A percentile compares a stretch with the other conserved stretches of the same genome.
Conservation (phyloP, 2,888 invertebrate genomes). For the Ophion costatus region DNA sequence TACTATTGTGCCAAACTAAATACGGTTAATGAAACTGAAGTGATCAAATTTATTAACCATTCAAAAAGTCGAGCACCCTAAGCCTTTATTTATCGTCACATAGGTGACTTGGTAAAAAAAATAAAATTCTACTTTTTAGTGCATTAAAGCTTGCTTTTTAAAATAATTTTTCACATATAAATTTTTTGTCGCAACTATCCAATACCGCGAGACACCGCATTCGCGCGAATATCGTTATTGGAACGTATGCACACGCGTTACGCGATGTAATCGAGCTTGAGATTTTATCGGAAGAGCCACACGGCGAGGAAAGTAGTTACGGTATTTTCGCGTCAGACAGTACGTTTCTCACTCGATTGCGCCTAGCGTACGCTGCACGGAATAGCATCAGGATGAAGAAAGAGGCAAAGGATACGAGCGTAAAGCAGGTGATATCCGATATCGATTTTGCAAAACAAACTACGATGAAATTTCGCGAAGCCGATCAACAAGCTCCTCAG, state of each 20-base stretch:
- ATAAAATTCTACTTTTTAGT: too few species aligned
- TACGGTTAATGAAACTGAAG: too few species aligned
- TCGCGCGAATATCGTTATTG: not conserved
- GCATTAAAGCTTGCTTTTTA: too few species aligned
- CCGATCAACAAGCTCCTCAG: conserved; percentile 58
- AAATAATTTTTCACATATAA: too few species aligned
- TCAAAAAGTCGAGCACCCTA: too few species aligned
- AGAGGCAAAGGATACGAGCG: conserved; percentile 2
- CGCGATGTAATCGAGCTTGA: conserved; percentile 27
- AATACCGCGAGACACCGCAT: not conserved
- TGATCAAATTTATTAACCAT: too few species aligned
- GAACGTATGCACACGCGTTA: conserved; percentile 18
- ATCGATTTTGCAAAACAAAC: conserved; percentile 48
- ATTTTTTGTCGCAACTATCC: not conserved
- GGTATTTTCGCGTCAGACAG: conserved; percentile 49
- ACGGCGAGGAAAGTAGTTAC: conserved; percentile 18
- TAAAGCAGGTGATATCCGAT: conserved; percentile 51
- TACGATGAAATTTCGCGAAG: conserved; percentile 59
- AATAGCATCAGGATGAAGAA: conserved; percentile 12
- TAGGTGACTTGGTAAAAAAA: too few species aligned
- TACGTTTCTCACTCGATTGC: conserved; percentile 53
- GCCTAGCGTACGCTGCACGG: conserved; percentile 22
- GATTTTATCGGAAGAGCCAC: conserved; percentile 16
- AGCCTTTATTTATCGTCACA: too few species aligned
- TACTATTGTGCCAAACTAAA: too few species aligned